Evolutionary conservation across 1,140 invertebrate genomes (phyloP).

Genomic region (Helicoverpa armigera): DNA sequence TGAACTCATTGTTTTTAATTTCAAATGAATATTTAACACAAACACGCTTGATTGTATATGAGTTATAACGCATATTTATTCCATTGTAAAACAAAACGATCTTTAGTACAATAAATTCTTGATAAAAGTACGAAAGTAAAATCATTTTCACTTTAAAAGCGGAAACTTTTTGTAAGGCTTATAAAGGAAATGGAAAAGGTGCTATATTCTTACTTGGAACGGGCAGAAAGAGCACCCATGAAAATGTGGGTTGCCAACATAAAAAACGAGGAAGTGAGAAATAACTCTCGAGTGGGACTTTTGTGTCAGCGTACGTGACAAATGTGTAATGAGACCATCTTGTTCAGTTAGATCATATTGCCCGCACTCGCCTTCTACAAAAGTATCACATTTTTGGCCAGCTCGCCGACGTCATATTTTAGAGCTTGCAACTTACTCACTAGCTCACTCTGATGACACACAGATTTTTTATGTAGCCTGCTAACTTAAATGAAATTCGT

Average conservation of each 20-base stretch:
- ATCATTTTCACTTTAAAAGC: slow-evolving; percentile 23
- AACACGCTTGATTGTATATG: too few relatives aligned
- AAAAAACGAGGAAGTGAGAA: slow-evolving; percentile 45
- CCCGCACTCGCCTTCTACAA: slow-evolving; percentile 34
- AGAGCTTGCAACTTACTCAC: background rate
- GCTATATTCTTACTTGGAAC: slow-evolving; percentile 25
- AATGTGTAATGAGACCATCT: slow-evolving; percentile 54
- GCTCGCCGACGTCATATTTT: slow-evolving; percentile 12
- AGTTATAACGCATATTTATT: background rate
- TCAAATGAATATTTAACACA: too few relatives aligned
- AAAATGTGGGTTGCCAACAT: slow-evolving; percentile 44
- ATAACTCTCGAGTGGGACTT: slow-evolving; percentile 41
- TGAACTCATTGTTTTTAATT: too few relatives aligned
- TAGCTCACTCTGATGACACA: slow-evolving; percentile 2
- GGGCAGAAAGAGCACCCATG: slow-evolving; percentile 8
- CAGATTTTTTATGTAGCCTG: background rate
- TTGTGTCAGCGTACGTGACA: slow-evolving; percentile 54
- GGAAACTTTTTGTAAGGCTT: slow-evolving; percentile 5
- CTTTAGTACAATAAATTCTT: background rate
- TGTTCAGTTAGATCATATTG: slow-evolving; percentile 44
- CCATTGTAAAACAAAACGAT: background rate
- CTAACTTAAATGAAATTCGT: slow-evolving; percentile 6
- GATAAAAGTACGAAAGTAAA: slow-evolving; percentile 6
- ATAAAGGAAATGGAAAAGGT: slow-evolving; percentile 33
- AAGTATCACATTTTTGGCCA: slow-evolving; percentile 40